A percentile compares a stretch with the other conserved stretches of the same genome.
These are phyloP conservation scores for Tortricodes alternella DNA, from an alignment of 2,888 invertebrate genomes.

Conservation along the genomic window DNA sequence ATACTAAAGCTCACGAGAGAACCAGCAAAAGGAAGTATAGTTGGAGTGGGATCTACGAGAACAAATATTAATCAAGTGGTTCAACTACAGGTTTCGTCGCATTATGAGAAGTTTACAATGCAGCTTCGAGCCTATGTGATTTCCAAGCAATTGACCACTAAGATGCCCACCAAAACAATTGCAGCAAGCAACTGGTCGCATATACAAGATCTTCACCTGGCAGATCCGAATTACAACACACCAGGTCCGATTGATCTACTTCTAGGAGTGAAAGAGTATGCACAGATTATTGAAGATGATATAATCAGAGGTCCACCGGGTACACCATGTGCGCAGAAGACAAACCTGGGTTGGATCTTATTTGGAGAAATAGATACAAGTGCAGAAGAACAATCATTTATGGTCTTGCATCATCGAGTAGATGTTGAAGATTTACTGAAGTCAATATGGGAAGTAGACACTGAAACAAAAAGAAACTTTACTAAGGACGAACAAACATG, in stretches of 20 bases:
- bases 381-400: background rate
- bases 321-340: constrained; percentile 4
- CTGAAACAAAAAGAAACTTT: background rate
- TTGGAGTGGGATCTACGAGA: constrained; percentile 14
- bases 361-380: constrained; percentile 2
- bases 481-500: constrained; percentile 2
- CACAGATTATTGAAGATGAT: constrained; percentile 1
- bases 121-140: constrained; percentile 8
- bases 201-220: constrained; percentile 2
- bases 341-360: constrained; percentile 5
- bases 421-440: constrained; percentile 1
- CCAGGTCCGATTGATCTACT: constrained; percentile 12
- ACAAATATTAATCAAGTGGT: background rate
- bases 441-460: constrained; percentile 8
- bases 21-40: background rate
- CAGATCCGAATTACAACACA: constrained; percentile 9
- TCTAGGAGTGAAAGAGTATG: background rate
- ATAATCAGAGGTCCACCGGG: constrained; percentile 13
- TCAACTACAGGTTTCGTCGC: constrained; percentile 1
- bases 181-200: background rate
- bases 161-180: constrained; percentile 9
- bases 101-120: background rate
- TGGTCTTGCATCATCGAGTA: background rate
- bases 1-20: constrained; percentile 3
- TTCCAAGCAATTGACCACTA: constrained; percentile 1